Percentiles rank a stretch among this genome's conserved stretches.
These are phyloP conservation scores for Diachrysia chrysitis DNA, from an alignment of 2,888 invertebrate species.

Conservation along the genomic window DNA sequence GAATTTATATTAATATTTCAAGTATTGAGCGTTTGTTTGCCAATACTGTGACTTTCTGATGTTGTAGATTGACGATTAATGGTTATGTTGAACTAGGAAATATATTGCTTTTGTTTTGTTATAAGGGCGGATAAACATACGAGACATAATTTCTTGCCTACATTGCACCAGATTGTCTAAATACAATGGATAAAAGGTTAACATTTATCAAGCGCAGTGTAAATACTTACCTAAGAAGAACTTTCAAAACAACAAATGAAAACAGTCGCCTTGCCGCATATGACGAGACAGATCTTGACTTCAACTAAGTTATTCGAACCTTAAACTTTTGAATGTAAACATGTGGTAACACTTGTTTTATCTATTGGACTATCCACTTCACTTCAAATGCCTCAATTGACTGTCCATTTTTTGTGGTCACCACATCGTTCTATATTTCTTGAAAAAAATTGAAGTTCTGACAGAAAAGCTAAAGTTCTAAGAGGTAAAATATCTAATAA, in stretches of 20 bases:
- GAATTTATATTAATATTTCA: constrained; percentile 48
- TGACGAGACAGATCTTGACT: background rate
- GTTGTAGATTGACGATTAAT: constrained; percentile 16
- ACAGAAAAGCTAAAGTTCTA: background rate
- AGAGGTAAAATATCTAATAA: background rate
- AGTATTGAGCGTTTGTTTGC: constrained; percentile 26
- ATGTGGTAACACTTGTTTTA: constrained; percentile 53
- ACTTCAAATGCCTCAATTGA: constrained; percentile 32
- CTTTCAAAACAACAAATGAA: background rate
- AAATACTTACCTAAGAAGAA: too few species aligned
- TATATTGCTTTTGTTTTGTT: background rate
- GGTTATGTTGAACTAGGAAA: background rate
- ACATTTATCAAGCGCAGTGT: background rate
- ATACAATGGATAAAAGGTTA: constrained; percentile 4
- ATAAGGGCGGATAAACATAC: background rate
- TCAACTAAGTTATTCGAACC: constrained; percentile 17
- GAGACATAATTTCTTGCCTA: background rate
- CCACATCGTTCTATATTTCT: background rate
- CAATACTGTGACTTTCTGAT: constrained; percentile 27
- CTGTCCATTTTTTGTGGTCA: background rate
- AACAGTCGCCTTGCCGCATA: too few species aligned
- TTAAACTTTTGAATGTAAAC: constrained; percentile 19
- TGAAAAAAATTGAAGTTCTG: background rate
- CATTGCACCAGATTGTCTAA: background rate
- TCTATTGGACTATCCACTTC: constrained; percentile 43